Base-by-base conservation (phyloP, 2,797 vertebrate genomes). In the Ctenosaura bakeri region DNA sequence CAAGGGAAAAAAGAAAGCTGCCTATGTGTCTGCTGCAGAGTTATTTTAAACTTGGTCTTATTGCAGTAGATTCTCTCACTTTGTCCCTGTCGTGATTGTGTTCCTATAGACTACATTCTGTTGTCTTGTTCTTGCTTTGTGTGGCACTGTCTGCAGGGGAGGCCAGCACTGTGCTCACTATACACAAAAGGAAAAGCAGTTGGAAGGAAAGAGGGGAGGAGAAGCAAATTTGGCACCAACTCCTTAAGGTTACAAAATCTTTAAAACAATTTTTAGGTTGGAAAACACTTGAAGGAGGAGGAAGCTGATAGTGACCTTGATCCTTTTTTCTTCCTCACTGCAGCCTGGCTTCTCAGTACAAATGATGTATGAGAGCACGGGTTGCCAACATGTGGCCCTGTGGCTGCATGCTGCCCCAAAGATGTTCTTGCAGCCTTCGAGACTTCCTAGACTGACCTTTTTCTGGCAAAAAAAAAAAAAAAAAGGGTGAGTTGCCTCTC, bases 1-100 rank as follows among this genome's bases (percentile, higher is more conserved):
- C 64, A 0, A 83, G 54, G 88, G 90, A 85, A 90, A 54, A 1
- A 3, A 83, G 50, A 90, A 76, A 62, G 90, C 92, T 89, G 74
- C 6, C 24, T 92, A 83, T 2, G 0, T 85, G 83, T 89, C 46
- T 20, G 85, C 90, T 92, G 0, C 38, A 0, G 9, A 0, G 0
- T 54, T 56, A 12, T 91, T 69, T 89, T 87, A 54, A 64, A 35
- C 73, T 59, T 85, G 90, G 85, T 35, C 90, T 88, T 74, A 8
- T 42, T 13, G 81, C 85, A 26, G 73, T 87, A 42, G 78, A 26
- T 78, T 78, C 42, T 56, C 46, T 83, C 56, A 42, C 52, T 0
- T 0, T 91, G 73, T 90, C 77, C 62, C 18, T 80, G 83, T 22
- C 56, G 13, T 22, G 8, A 62, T 73, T 29, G 16, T 26, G 18